phyloP scores from a whole-genome alignment of 2,113 vertebrate species.

The Chaenogobius annularis region DNA sequence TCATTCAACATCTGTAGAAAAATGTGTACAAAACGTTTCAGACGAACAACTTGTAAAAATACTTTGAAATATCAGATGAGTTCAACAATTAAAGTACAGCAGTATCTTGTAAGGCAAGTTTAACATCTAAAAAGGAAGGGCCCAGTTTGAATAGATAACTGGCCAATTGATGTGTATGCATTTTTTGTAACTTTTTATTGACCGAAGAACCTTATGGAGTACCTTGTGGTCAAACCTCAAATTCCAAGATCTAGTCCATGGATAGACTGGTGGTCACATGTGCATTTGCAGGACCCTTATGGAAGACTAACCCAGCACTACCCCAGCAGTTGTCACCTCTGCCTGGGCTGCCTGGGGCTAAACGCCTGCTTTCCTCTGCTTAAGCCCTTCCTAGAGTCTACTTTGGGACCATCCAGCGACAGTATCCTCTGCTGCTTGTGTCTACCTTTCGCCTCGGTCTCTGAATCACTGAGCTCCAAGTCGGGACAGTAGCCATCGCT shows the following conservation, averaged over 20 bases:
- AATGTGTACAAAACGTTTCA: constrained; percentile 1
- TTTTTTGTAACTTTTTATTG: neutral
- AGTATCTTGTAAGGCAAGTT: constrained; percentile 37
- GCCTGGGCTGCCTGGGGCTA: constrained; percentile 81
- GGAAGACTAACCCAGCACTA: constrained; percentile 20
- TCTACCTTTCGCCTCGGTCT: constrained; percentile 87
- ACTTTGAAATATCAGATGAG: neutral
- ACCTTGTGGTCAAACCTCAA: no score
- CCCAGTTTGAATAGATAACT: constrained; percentile 19
- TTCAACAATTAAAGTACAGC: constrained; percentile 38
- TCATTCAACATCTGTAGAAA: constrained; percentile 5
- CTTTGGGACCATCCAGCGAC: constrained; percentile 64
- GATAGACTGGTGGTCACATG: constrained; percentile 9
- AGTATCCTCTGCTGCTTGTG: constrained; percentile 75
- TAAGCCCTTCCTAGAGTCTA: constrained; percentile 69
- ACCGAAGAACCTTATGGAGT: no score
- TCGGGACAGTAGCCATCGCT: constrained; percentile 96
- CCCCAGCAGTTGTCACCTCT: constrained; percentile 86
- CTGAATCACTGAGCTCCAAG: constrained; percentile 94
- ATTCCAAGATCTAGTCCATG: neutral
- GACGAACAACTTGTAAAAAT: constrained; percentile 1
- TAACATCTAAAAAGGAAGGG: constrained; percentile 3
- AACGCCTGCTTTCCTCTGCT: constrained; percentile 80
- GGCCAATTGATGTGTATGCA: neutral
- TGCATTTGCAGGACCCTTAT: constrained; percentile 36